Conservation (phyloP, 2,888 invertebrate species). For the Platycnemis pennipes region DNA sequence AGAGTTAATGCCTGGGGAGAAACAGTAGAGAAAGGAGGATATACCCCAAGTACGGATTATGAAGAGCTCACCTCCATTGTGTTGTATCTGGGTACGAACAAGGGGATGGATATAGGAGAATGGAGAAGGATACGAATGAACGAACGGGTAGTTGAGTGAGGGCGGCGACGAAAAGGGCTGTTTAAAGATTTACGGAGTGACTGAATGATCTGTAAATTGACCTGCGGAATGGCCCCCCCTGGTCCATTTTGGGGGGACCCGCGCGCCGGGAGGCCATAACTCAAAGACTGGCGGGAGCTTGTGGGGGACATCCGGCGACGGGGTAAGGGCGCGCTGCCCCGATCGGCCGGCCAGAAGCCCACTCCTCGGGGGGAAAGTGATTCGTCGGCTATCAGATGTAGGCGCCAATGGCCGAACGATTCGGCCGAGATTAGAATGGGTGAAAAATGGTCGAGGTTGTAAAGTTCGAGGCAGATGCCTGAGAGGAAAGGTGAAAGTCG, state of each 20-base stretch:
- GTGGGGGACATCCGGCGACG: slow-evolving; percentile 73
- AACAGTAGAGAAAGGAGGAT: too few species aligned
- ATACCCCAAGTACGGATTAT: too few species aligned
- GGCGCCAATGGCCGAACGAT: slow-evolving; percentile 1
- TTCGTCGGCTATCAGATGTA: slow-evolving; percentile 13
- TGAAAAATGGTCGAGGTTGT: background rate
- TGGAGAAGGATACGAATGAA: slow-evolving; percentile 19
- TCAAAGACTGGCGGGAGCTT: slow-evolving; percentile 71
- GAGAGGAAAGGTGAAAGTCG: slow-evolving; percentile 12
- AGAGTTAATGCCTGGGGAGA: too few species aligned
- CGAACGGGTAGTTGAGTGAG: background rate
- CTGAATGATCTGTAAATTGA: slow-evolving; percentile 66
- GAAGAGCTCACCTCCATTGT: background rate
- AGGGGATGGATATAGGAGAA: background rate
- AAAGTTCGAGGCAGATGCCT: background rate
- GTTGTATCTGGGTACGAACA: background rate
- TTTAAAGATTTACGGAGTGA: slow-evolving; percentile 35
- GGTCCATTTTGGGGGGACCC: slow-evolving; percentile 71
- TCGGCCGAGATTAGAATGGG: background rate
- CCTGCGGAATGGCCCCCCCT: slow-evolving; percentile 46
- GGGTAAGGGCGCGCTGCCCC: slow-evolving; percentile 68
- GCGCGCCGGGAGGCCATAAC: slow-evolving; percentile 75
- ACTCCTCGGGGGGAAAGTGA: background rate
- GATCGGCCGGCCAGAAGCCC: slow-evolving; percentile 68
- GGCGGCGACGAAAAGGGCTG: slow-evolving; percentile 11